Evolutionary conservation across 1,140 invertebrate genomes (phyloP), one percentile per base, ranked within the genome.

Genomic region (Papilio polytes): DNA sequence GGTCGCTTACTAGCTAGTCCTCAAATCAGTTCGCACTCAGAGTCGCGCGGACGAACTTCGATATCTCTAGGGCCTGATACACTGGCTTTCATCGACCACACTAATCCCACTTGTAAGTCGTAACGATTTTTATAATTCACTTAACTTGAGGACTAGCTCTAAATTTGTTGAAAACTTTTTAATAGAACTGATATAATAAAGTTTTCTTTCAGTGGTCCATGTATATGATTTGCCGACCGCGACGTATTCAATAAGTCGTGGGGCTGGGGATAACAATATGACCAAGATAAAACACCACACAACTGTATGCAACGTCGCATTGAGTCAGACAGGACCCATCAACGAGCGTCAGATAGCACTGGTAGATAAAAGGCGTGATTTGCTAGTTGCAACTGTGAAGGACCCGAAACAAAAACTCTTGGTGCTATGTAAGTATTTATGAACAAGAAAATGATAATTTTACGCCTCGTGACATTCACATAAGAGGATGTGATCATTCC

Each of bases 1-100:
- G 98, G 98, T 0, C 96, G 98, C 79, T 91, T 98, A 70, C 90
- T 98, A 1, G 97, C 97, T 46, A 96, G 96, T 85, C 98, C 98
- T n/a, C 96, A 97, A 87, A 98, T 97, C 97, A 97, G 97, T 46
- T 94, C 95, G 86, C 90, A 95, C 76, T 91, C 95, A 18, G 96
- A 96, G 46, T 92, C 89, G 63, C 83, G 96, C 12, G 94, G 94
- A 78, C 88, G 89, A 80, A 89, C 94, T 56, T 88, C 93, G 0
- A 90, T 96, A 26, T 97, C 97, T 6, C 91, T 99, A n/a, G 97
- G 97, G 70, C 96, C 97, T 80, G 98, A 99, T 91, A 97, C 97
- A 1, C 93, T 99, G 44, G 98, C 97, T 59, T 96, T 98, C n/a
- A 95, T 98, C 78, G 98, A 99, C 95, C 97, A 98, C 87, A 96